Evolutionary conservation across 2,113 vertebrate genomes (phyloP).

Genomic region (Solenodon paradoxus): DNA sequence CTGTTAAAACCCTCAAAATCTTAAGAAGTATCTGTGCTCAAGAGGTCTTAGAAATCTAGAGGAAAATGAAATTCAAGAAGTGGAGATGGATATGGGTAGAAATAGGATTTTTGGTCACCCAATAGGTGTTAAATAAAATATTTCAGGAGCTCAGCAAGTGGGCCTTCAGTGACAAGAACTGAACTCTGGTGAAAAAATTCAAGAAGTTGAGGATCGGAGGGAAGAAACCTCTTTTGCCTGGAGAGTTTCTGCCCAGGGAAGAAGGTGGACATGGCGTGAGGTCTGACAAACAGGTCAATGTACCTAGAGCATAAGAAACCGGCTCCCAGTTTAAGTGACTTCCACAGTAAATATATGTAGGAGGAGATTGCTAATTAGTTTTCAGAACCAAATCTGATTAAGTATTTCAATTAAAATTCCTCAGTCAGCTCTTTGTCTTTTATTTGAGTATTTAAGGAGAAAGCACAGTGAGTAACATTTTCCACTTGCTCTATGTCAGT

Average conservation of each 20-base stretch:
- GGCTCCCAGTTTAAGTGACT: background rate
- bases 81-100: background rate
- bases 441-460: slow-evolving; percentile 11
- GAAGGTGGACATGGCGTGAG: background rate
- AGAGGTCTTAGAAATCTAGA: background rate
- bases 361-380: background rate
- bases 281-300: fast-evolving
- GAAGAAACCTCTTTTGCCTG: background rate
- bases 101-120: background rate
- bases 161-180: background rate
- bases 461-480: background rate
- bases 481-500: background rate
- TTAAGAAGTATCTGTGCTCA: background rate
- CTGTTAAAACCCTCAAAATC: background rate
- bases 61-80: background rate
- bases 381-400: background rate
- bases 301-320: no score
- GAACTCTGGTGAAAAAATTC: background rate
- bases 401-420: slow-evolving; percentile 42
- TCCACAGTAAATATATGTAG: fast-evolving
- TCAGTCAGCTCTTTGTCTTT: background rate
- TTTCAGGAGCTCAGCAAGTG: background rate
- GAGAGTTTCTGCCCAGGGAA: background rate
- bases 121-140: background rate
- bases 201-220: background rate